Conservation (phyloP, 2,888 invertebrate genomes). For the Parasteatoda lunata region DNA sequence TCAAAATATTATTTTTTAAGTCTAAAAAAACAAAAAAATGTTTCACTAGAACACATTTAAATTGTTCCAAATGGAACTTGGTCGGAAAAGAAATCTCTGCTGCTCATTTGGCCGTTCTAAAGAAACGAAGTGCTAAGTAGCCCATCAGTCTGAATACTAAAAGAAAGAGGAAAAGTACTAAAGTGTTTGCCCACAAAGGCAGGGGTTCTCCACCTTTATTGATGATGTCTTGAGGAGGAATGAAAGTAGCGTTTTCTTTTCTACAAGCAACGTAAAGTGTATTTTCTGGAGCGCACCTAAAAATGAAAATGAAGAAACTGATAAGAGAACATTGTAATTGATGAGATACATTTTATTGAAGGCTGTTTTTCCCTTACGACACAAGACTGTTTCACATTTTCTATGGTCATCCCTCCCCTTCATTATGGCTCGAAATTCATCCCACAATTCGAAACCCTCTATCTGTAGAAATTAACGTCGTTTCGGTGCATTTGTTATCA, state of each 20-base stretch:
- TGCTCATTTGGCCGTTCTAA: conserved; percentile 69
- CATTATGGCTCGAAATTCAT: too few relatives aligned
- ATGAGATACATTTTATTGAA: too few relatives aligned
- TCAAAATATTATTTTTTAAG: neutral
- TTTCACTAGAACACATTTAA: too few relatives aligned
- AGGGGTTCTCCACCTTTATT: conserved; percentile 79
- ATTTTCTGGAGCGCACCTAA: conserved; percentile 80
- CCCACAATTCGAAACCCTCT: too few relatives aligned
- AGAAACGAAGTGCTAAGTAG: conserved; percentile 81
- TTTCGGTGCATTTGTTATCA: too few relatives aligned
- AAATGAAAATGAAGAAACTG: conserved; percentile 14
- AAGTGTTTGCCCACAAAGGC: conserved; percentile 84
- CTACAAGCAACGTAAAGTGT: conserved; percentile 81
- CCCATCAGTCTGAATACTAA: conserved; percentile 82
- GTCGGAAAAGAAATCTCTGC: neutral
- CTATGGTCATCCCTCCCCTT: too few relatives aligned
- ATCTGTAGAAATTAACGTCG: too few relatives aligned
- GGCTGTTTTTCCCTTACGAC: too few relatives aligned
- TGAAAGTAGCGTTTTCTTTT: conserved; percentile 75
- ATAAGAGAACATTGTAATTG: too few relatives aligned
- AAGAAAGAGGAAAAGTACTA: conserved; percentile 82
- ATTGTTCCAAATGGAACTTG: too few relatives aligned
- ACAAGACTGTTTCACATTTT: too few relatives aligned
- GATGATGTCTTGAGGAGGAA: conserved; percentile 81
- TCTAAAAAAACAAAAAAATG: too few relatives aligned